A percentile compares a stretch with the other conserved stretches of the same genome.
Conservation (phyloP, 2,888 invertebrate species). For the Mythimna lalbum region DNA sequence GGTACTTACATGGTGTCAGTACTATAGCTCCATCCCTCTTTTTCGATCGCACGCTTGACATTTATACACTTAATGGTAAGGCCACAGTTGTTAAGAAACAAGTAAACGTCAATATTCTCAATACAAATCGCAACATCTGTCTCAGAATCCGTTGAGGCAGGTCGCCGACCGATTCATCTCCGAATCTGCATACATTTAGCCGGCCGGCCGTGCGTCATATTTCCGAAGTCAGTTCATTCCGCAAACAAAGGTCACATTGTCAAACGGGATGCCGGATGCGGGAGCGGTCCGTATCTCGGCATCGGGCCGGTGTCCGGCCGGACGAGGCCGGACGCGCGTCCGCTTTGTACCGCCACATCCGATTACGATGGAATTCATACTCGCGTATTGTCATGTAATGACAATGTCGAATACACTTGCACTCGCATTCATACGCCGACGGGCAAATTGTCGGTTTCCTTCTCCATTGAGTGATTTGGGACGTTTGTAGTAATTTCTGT, state of each 20-base stretch:
- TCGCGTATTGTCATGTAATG: slow-evolving; percentile 68
- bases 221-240: slow-evolving; percentile 57
- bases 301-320: slow-evolving; percentile 69
- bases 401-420: slow-evolving; percentile 59
- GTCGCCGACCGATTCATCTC: slow-evolving; percentile 51
- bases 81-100: neutral
- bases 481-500: slow-evolving; percentile 38
- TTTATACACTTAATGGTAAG: no score
- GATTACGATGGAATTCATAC: slow-evolving; percentile 82
- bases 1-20: no score
- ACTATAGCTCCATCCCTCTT: no score
- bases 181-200: slow-evolving; percentile 47
- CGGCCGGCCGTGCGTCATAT: slow-evolving; percentile 55
- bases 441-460: slow-evolving; percentile 57
- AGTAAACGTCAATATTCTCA: slow-evolving; percentile 12
- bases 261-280: slow-evolving; percentile 70
- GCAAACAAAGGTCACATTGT: slow-evolving; percentile 76
- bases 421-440: slow-evolving; percentile 42
- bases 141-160: slow-evolving; percentile 51
- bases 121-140: slow-evolving; percentile 26
- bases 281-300: slow-evolving; percentile 71
- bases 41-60: no score
- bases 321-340: slow-evolving; percentile 80
- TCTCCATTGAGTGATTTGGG: slow-evolving; percentile 47
- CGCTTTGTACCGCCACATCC: slow-evolving; percentile 77